Evolutionary conservation across 2,113 vertebrate species (phyloP), one percentile per base, ranked within the genome.

Genomic region (Microcebus tavaratra): DNA sequence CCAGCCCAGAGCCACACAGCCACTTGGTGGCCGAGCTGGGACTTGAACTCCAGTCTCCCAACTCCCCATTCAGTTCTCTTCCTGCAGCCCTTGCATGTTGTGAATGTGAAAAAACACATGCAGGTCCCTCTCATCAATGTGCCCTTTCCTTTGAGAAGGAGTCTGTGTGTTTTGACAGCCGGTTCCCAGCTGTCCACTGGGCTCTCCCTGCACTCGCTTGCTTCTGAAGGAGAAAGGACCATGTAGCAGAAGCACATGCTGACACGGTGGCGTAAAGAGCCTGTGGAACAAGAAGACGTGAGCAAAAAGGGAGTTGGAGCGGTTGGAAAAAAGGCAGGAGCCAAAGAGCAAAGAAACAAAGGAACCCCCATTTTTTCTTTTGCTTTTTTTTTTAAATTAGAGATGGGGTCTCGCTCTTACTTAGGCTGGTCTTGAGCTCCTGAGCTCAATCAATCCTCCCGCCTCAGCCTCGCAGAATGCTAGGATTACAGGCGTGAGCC

Each of bases 301-400:
- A 93, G 29, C 3, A 2, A 39, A 65, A 48, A 91, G 50, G n/a
- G 48, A 76, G 50, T 25, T 63, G 34, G 21, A 31, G 6, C 68
- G 45, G 6, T 27, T 67, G 8, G 2, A 7, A 23, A 15, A 65
- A n/a, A 73, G 42, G 45, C 23, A 50, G 27, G 59, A 95, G 21
- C 48, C 82, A 82, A 90, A 82, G 53, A 59, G 57, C 68, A 93
- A 90, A 83, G 53, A 83, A 59, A 82, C 23, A 80, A 88, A 55
- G 34, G 20, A 80, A 34, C 55, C 31, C 78, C 65, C 39, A 21
- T 63, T 90, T 53, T 67, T 45, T 45, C 45, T 45, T 45, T 45
- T 45, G 45, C 45, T 45, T 45, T 45, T 8, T 45, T 8, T 45
- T 45, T 45, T 42, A 42, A 45, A 45, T 45, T 45, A 45, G 45